A percentile compares a stretch with the other conserved stretches of the same genome.
These are phyloP conservation scores for Hyles euphorbiae DNA, from an alignment of 1,140 invertebrate species.

Conservation along the genomic window DNA sequence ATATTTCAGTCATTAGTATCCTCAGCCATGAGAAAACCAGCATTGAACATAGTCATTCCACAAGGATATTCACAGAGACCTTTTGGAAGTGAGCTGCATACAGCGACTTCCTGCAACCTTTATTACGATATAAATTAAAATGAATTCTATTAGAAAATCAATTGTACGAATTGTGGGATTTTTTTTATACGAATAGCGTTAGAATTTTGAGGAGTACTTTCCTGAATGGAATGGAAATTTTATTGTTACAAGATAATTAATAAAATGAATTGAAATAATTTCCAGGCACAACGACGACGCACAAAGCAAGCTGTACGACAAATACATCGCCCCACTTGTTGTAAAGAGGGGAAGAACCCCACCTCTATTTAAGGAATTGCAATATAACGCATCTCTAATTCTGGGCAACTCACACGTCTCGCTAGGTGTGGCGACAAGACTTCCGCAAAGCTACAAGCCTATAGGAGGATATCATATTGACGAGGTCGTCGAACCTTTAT, in stretches of 20 bases:
- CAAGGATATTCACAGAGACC: no score
- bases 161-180: no score
- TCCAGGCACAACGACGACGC: background rate
- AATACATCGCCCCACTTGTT: conserved; percentile 17
- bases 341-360: conserved; percentile 17
- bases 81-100: no score
- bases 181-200: no score
- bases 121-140: no score
- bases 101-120: no score
- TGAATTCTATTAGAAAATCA: no score
- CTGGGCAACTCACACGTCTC: conserved; percentile 36
- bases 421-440: conserved; percentile 20
- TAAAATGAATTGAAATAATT: conserved; percentile 3
- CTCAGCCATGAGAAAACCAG: no score
- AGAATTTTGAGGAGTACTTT: no score
- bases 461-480: conserved; percentile 38
- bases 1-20: conserved; percentile 14
- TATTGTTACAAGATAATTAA: no score
- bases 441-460: conserved; percentile 34
- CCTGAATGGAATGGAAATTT: no score
- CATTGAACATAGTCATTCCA: no score
- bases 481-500: conserved; percentile 21
- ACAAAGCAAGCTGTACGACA: conserved; percentile 20
- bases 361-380: conserved; percentile 22
- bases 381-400: conserved; percentile 33